Conservation (phyloP, 2,113 vertebrate species). For the Lophura nycthemera region DNA sequence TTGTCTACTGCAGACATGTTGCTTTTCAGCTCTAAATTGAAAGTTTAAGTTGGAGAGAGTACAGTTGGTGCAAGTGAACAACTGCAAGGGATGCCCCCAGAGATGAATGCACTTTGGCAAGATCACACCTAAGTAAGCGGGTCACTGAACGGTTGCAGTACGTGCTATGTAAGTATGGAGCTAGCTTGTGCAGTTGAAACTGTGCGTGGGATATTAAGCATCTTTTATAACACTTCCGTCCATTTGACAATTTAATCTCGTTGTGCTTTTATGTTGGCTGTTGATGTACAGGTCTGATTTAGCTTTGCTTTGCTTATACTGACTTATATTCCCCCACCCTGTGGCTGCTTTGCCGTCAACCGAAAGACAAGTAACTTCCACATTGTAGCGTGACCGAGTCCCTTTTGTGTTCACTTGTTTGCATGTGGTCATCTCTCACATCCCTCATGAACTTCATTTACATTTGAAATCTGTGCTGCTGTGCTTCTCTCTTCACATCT, state of each 20-base stretch:
- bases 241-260: neutral
- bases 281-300: neutral
- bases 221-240: neutral
- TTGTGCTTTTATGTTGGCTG: neutral
- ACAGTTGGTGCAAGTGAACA: neutral
- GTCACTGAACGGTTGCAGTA: neutral
- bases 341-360: neutral
- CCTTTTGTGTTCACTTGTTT: neutral
- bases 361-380: neutral
- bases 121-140: neutral
- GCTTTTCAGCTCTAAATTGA: neutral
- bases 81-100: neutral
- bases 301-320: neutral
- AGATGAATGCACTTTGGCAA: neutral
- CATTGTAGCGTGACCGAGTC: neutral
- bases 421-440: neutral
- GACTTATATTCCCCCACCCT: accelerated
- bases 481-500: neutral
- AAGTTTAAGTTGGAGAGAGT: neutral
- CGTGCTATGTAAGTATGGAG: neutral
- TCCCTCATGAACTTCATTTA: accelerated
- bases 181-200: neutral
- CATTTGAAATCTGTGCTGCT: neutral
- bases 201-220: accelerated
- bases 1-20: neutral